phyloP scores from a whole-genome alignment of 2,888 invertebrate species.

The Troides aeacus region DNA sequence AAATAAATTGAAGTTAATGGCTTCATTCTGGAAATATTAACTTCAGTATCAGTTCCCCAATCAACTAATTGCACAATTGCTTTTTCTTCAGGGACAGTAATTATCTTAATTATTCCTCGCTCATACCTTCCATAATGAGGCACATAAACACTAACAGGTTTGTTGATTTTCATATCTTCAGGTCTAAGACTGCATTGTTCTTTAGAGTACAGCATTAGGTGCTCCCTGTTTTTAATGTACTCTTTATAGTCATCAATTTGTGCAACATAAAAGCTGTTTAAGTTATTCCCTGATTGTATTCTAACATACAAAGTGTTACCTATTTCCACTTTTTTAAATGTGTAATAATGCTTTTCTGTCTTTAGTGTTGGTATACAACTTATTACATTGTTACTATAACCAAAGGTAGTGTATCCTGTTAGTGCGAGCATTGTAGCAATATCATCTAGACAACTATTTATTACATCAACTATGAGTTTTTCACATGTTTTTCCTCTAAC shows the following conservation, averaged over 20 bases:
- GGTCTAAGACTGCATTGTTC: conserved; percentile 29
- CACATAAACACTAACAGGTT: conserved; percentile 35
- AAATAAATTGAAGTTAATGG: conserved; percentile 34
- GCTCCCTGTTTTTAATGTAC: conserved; percentile 34
- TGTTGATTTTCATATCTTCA: conserved; percentile 35
- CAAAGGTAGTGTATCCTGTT: conserved; percentile 36
- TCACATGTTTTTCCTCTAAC: conserved; percentile 34
- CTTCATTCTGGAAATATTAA: conserved; percentile 34
- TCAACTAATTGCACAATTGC: conserved; percentile 40
- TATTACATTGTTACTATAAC: conserved; percentile 31
- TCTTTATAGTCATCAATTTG: conserved; percentile 36
- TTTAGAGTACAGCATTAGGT: conserved; percentile 35
- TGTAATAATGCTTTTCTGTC: conserved; percentile 32
- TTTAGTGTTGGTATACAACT: conserved; percentile 16
- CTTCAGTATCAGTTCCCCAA: conserved; percentile 38
- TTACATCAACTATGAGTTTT: conserved; percentile 37
- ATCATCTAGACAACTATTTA: conserved; percentile 42
- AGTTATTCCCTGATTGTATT: conserved; percentile 36
- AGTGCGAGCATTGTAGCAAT: conserved; percentile 42
- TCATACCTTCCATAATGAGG: conserved; percentile 36
- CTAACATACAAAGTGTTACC: conserved; percentile 38
- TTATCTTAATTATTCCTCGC: conserved; percentile 37
- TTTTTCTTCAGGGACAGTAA: conserved; percentile 31
- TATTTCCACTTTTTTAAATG: conserved; percentile 32
- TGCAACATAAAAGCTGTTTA: conserved; percentile 42